A percentile compares a stretch with the other conserved stretches of the same genome.
These are phyloP conservation scores for Dryobates pubescens DNA, from an alignment of 2,797 vertebrate species.

Conservation along the genomic window DNA sequence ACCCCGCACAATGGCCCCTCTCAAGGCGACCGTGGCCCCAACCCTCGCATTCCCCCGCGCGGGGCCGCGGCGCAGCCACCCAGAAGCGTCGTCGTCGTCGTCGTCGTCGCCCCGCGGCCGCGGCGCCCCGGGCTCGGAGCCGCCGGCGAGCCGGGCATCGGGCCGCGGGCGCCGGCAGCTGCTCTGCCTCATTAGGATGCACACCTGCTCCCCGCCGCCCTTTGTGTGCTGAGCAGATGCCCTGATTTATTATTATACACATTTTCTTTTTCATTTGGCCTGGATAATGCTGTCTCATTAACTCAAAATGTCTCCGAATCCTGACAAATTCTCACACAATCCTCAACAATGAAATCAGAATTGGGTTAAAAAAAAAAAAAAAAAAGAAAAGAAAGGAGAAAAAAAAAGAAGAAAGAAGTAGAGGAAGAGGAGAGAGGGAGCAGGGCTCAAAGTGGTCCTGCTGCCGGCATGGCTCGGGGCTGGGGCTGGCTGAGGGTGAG, in stretches of 20 bases:
- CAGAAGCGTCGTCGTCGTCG: constrained; percentile 30
- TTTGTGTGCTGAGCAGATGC: constrained; percentile 84
- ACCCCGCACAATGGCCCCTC: constrained; percentile 82
- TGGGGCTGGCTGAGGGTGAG: neutral
- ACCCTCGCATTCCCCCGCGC: constrained; percentile 20
- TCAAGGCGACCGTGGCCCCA: constrained; percentile 43
- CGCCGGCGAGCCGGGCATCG: constrained; percentile 64
- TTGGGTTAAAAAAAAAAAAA: neutral
- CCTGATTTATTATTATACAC: constrained; percentile 77
- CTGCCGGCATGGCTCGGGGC: accelerated
- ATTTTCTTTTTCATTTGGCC: constrained; percentile 72
- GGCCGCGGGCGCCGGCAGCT: constrained; percentile 82
- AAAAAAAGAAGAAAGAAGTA: neutral
- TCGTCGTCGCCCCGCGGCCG: constrained; percentile 52
- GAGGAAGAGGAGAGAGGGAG: neutral
- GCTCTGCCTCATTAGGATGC: constrained; percentile 88
- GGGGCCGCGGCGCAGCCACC: constrained; percentile 33
- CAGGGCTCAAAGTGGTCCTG: neutral
- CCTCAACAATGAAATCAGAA: constrained; percentile 18
- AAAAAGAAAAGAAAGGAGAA: neutral
- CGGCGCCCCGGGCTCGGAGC: constrained; percentile 66
- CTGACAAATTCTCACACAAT: constrained; percentile 64
- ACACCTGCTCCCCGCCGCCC: constrained; percentile 92
- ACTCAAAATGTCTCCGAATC: constrained; percentile 59
- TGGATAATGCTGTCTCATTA: constrained; percentile 56